These are phyloP conservation scores for Aphelinus atriplicis DNA, from an alignment of 1,140 invertebrate species.

Conservation along the genomic window DNA sequence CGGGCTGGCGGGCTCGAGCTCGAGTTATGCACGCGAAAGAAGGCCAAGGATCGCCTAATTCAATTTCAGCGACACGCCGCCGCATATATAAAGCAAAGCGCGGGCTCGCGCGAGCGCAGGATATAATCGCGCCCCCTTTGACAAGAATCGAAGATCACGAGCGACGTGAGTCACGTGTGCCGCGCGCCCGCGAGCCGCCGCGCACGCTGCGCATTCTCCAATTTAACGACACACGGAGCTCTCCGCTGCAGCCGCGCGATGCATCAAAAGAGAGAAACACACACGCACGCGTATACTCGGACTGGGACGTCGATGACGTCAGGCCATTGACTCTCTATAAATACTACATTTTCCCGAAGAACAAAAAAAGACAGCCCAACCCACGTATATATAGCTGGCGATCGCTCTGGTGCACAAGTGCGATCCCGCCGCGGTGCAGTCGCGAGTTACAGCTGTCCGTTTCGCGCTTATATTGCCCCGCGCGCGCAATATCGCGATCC, in stretches of 20 bases:
- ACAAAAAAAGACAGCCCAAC: too few relatives aligned
- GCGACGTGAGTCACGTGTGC: constrained; percentile 39
- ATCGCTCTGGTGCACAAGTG: too few relatives aligned
- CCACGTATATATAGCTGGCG: too few relatives aligned
- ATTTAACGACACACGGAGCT: too few relatives aligned
- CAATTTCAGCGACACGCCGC: constrained; percentile 35
- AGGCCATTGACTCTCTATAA: constrained; percentile 56
- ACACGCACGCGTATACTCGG: too few relatives aligned
- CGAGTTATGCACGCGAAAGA: constrained; percentile 11
- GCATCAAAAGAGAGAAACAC: constrained; percentile 5
- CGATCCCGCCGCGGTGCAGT: too few relatives aligned
- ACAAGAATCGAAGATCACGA: constrained; percentile 42
- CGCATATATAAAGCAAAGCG: constrained; percentile 3
- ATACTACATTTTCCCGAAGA: too few relatives aligned
- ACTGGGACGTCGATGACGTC: constrained; percentile 49
- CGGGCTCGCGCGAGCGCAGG: not conserved
- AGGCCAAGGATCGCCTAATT: constrained; percentile 41
- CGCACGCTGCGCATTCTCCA: too few relatives aligned
- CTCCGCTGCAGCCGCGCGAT: constrained; percentile 7
- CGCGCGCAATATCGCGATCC: too few relatives aligned
- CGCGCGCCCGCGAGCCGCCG: too few relatives aligned
- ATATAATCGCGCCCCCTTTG: constrained; percentile 33
- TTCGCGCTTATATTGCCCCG: too few relatives aligned
- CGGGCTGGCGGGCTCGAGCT: not conserved
- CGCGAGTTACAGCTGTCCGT: too few relatives aligned